Evolutionary conservation across 2,113 vertebrate species (phyloP).

Genomic region (zebrafish (Danio rerio)): GRCz12tu NC_133186.1:4023501-4024000

Average conservation of each 20-base stretch:
- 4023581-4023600: no score
- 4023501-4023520: no score
- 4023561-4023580: no score
- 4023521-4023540: no score
- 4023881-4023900: slow-evolving; percentile 99
- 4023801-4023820: slow-evolving; percentile 96
- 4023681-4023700: no score
- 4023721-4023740: slow-evolving; percentile 74
- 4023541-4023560: no score
- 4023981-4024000: slow-evolving; percentile 79
- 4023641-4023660: no score
- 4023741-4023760: slow-evolving; percentile 77
- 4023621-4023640: no score
- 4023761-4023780: slow-evolving; percentile 83
- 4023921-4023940: slow-evolving; percentile 96
- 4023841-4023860: slow-evolving; percentile 89
- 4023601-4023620: no score
- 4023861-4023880: slow-evolving; percentile 96
- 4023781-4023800: slow-evolving; percentile 88
- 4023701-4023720: neutral
- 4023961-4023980: slow-evolving; percentile 96
- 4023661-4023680: no score
- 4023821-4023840: slow-evolving; percentile 94
- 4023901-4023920: slow-evolving; percentile 96
- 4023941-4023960: slow-evolving; percentile 92